phyloP scores from a whole-genome alignment of 2,888 invertebrate species.

The Polietes domitor region DNA sequence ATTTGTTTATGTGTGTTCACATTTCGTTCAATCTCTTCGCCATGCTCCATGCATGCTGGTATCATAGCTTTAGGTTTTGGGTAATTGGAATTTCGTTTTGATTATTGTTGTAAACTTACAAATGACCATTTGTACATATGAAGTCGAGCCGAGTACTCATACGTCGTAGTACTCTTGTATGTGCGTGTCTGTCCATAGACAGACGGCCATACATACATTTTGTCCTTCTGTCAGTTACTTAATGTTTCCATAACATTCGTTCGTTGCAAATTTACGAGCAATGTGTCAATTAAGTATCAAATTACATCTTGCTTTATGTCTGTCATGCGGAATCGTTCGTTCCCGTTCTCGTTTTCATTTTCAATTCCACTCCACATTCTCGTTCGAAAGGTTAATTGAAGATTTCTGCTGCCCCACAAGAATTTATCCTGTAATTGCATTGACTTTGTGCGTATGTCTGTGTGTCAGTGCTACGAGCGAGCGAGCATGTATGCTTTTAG shows the following conservation, averaged over 20 bases:
- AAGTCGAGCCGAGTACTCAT: background rate
- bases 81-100: conserved; percentile 33
- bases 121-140: conserved; percentile 31
- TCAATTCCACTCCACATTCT: conserved; percentile 21
- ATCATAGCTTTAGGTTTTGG: conserved; percentile 23
- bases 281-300: conserved; percentile 81
- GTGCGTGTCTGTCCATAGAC: conserved; percentile 22
- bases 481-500: background rate
- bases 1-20: conserved; percentile 31
- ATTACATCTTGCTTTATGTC: conserved; percentile 81
- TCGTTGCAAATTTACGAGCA: conserved; percentile 79
- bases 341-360: conserved; percentile 53
- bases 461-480: background rate
- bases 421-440: conserved; percentile 53
- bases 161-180: background rate
- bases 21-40: background rate
- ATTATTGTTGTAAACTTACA: conserved; percentile 35
- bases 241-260: conserved; percentile 37
- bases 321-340: conserved; percentile 72
- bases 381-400: conserved; percentile 75
- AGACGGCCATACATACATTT: background rate
- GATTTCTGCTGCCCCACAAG: conserved; percentile 61
- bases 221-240: conserved; percentile 35
- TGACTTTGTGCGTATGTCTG: conserved; percentile 47
- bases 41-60: background rate